Evolutionary conservation across 1,140 invertebrate genomes (phyloP), one percentile per base, ranked within the genome.

Genomic region (Scaptodrosophila lebanonensis): DNA sequence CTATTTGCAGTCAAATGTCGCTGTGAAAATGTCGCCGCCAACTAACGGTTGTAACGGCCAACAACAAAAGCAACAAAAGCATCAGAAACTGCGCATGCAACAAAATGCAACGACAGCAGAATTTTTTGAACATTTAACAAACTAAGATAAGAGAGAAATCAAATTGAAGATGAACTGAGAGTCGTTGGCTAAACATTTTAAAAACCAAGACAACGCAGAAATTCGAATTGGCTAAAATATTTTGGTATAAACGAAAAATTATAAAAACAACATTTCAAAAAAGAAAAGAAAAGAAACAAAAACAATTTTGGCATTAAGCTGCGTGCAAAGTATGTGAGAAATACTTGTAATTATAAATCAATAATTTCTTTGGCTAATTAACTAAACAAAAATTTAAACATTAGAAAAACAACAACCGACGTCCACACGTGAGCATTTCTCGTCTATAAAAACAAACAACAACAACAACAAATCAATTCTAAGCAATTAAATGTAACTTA

Each of bases 1-100:
- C 15, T 60, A 42, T 5, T 75, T 75, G 3, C 65, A 79, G 73
- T 51, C 75, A 65, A 82, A 79, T 79, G 73, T 73, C 60, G 73
- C 60, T 79, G 73, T 79, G 68, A 79, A 79, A 79, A 79, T 79
- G 73, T 60, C 75, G 73, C 58, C 36, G 56, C 43, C 51, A 72
- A 68, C 59, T 36, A 75, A 73, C 48, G 32, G 53, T 47, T 54
- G 53, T 20, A 50, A 48, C 43, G 66, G 64, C 30, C 22, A 54
- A 52, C 49, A 53, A 57, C 42, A 47, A 58, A 29, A 53, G 56
- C 45, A 38, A 48, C 32, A 49, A 25, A 43, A 65, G 35, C 50
- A 35, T 57, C 48, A 54, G 38, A 39, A 71, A 38, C 52, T 52
- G 39, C 71, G 20, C 45, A 66, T 54, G 42, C 72, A 48, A 54